Conservation (phyloP, 2,888 invertebrate species). For the Scaeva pyrastri region DNA sequence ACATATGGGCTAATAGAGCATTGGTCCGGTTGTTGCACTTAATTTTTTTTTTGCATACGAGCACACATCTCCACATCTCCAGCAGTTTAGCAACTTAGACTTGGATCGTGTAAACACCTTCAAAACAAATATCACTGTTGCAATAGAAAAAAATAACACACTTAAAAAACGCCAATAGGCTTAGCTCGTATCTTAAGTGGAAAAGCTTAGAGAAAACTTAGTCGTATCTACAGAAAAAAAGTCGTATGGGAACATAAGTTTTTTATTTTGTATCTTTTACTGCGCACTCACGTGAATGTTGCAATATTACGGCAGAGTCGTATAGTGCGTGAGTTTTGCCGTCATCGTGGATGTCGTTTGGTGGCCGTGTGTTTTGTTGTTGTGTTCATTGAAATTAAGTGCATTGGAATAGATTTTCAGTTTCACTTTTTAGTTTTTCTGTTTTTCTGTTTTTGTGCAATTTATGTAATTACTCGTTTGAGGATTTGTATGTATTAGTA, state of each 20-base stretch:
- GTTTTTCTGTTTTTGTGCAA: constrained; percentile 6
- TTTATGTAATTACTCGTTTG: constrained; percentile 64
- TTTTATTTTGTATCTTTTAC: constrained; percentile 30
- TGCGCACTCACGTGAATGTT: constrained; percentile 67
- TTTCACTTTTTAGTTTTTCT: constrained; percentile 44
- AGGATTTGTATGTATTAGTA: constrained; percentile 33
- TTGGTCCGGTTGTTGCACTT: constrained; percentile 59
- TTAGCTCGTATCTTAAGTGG: constrained; percentile 43
- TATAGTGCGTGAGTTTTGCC: constrained; percentile 67
- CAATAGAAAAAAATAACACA: constrained; percentile 23
- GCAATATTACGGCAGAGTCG: constrained; percentile 56
- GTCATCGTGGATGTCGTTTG: constrained; percentile 63
- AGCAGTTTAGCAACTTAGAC: constrained; percentile 7
- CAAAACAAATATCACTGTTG: constrained; percentile 56
- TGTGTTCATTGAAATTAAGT: constrained; percentile 60
- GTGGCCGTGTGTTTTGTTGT: constrained; percentile 58
- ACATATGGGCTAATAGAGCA: constrained; percentile 49
- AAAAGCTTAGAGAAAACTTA: constrained; percentile 43
- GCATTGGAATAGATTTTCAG: constrained; percentile 61
- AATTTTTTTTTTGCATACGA: constrained; percentile 46
- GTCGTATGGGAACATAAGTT: constrained; percentile 65
- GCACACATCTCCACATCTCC: constrained; percentile 53
- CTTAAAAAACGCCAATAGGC: constrained; percentile 47
- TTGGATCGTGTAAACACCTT: constrained; percentile 62
- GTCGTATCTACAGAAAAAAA: constrained; percentile 18